Conservation (phyloP, 2,797 vertebrate genomes). For the Heterohyrax brucei region DNA sequence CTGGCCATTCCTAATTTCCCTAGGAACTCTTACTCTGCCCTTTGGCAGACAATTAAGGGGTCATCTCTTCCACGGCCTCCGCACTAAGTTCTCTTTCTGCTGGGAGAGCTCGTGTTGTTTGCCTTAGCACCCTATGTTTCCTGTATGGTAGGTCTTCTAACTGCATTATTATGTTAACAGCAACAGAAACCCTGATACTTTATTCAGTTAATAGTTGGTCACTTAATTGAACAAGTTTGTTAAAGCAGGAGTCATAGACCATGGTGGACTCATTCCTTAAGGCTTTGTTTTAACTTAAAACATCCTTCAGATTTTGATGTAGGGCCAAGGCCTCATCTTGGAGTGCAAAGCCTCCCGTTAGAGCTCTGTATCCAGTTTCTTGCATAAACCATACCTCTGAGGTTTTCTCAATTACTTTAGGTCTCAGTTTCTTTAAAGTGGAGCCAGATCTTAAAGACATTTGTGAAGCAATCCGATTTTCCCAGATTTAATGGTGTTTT, state of each 20-base stretch:
- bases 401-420: neutral
- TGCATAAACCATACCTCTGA: neutral
- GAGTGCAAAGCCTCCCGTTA: neutral
- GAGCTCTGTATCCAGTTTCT: neutral
- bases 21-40: neutral
- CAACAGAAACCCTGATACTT: neutral
- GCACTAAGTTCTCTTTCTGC: neutral
- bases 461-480: constrained; percentile 47
- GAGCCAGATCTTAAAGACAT: constrained; percentile 47
- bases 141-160: neutral
- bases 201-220: constrained; percentile 23
- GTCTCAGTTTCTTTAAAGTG: constrained; percentile 67
- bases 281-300: constrained; percentile 72
- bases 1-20: neutral
- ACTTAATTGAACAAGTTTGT: constrained; percentile 65
- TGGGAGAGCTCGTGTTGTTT: neutral
- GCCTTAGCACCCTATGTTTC: neutral
- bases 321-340: neutral
- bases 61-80: neutral
- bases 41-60: neutral
- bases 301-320: constrained; percentile 57
- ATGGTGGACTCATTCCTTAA: constrained; percentile 30
- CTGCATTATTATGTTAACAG: constrained; percentile 21
- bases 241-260: constrained; percentile 58
- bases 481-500: constrained; percentile 31